Conservation (phyloP, 2,888 invertebrate species). For the Pandemis heparana region DNA sequence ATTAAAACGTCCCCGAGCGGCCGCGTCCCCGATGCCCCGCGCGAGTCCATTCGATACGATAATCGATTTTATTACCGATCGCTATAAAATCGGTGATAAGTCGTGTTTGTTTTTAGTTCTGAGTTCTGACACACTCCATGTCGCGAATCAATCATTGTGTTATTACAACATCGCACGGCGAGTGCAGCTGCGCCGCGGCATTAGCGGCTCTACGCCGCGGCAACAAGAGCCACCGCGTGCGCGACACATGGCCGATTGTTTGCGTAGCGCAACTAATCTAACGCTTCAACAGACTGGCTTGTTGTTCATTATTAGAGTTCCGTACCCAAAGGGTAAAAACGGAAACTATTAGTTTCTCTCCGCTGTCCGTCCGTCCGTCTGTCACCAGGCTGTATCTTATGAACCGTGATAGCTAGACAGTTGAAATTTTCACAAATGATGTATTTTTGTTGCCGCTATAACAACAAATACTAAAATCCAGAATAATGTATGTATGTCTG, state of each 20-base stretch:
- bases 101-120: slow-evolving; percentile 66
- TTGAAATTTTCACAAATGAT: too few species aligned
- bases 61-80: slow-evolving; percentile 78
- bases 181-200: slow-evolving; percentile 53
- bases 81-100: slow-evolving; percentile 70
- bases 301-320: too few species aligned
- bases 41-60: slow-evolving; percentile 63
- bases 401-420: too few species aligned
- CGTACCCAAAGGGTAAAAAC: too few species aligned
- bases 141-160: slow-evolving; percentile 69
- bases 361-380: too few species aligned
- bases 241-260: slow-evolving; percentile 9
- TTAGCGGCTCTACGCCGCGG: slow-evolving; percentile 15
- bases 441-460: too few species aligned
- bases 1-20: slow-evolving; percentile 73
- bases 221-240: neutral
- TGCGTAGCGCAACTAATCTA: slow-evolving; percentile 31
- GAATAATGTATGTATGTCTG: too few species aligned
- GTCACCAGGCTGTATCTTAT: too few species aligned
- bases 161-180: slow-evolving; percentile 61
- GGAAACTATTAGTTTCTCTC: too few species aligned
- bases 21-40: slow-evolving; percentile 56
- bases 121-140: slow-evolving; percentile 59
- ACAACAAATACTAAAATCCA: too few species aligned
- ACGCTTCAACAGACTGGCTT: slow-evolving; percentile 25